Evolutionary conservation across 1,140 invertebrate species (phyloP), one percentile per base, ranked within the genome.

Genomic region (Steinernema khuongi): DNA sequence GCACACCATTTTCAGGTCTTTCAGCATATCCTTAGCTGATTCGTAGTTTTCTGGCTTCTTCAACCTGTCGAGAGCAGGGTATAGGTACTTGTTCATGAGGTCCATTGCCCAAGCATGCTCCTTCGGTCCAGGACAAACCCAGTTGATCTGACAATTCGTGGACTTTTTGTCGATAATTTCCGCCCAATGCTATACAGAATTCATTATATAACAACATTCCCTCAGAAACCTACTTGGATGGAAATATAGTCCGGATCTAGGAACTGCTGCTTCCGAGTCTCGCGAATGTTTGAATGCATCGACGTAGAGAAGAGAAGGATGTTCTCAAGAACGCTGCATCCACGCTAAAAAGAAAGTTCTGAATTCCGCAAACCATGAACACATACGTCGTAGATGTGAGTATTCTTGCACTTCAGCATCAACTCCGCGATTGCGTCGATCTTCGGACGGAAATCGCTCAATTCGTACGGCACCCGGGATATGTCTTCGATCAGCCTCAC

Each of bases 141-240:
- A 95, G 43, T 91, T 86, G 1, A 93, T 87, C 4, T 90, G 87
- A 14, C 92, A 85, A 1, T 90, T 87, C 30, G 14, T 14, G 11
- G 50, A 60, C 19, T 91, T 86, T 1, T 91, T 81, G 79, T 91
- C 86, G 14, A 89, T 88, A 0, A 90, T 86, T 73, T 89, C 88
- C 0, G 92, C 93, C 94, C 94, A 96, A 75, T 94, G 90, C 90
- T 90, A 78, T 1, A 75, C 73, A 80, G 32, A 1, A 72, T 18
- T 68, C 1, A 31, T 31, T 67, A 73, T 74, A 72, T 67, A 31
- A 68, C 79, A 68, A 60, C 19, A 70, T 81, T 22, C 31, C 31
- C 60, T 29, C 74, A 72, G 44, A 32, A 18, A 68, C 85, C 85
- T 86, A 90, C 89, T 81, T 88, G 85, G 19, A 94, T 89, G 1